Evolutionary conservation across 1,140 invertebrate species (phyloP), one percentile per base, ranked within the genome.

Genomic region (Eurosta solidaginis): DNA sequence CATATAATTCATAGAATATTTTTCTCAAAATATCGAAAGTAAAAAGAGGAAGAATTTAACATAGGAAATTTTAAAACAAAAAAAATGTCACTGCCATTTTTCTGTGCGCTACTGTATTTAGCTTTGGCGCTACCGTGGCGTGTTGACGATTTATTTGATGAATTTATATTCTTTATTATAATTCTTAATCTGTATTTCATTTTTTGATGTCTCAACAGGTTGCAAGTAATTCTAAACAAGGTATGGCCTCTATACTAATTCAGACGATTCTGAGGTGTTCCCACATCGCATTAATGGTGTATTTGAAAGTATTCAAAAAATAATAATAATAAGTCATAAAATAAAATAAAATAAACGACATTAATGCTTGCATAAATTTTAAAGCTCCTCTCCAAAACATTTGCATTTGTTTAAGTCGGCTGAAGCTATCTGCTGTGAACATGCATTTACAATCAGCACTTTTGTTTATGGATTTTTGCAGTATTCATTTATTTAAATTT

Each of bases 131-230:
- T n/a, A n/a, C n/a, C n/a, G n/a, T n/a, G n/a, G n/a, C n/a, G n/a
- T n/a, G n/a, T n/a, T n/a, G n/a, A n/a, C n/a, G n/a, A n/a, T n/a
- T n/a, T n/a, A n/a, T n/a, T n/a, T n/a, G n/a, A n/a, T n/a, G n/a
- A n/a, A n/a, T n/a, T n/a, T n/a, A n/a, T n/a, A n/a, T n/a, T n/a
- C n/a, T n/a, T n/a, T n/a, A n/a, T 79, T 63, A 44, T 36, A 78
- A 74, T 74, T 59, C n/a, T 54, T 54, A 29, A 79, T 76, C 47
- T 68, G 76, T 74, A 25, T 76, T 49, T 52, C 27, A 76, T 50
- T 49, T n/a, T 50, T n/a, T 25, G 47, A n/a, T 52, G 29, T 83
- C 82, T 81, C 84, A 82, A 83, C 83, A 74, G 20, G 33, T 25
- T 74, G 42, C 40, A 74, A 17, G 40, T 45, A 25, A 17, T 44